Conservation (phyloP, 2,797 vertebrate genomes). For the Phrynocephalus guinanensis region DNA sequence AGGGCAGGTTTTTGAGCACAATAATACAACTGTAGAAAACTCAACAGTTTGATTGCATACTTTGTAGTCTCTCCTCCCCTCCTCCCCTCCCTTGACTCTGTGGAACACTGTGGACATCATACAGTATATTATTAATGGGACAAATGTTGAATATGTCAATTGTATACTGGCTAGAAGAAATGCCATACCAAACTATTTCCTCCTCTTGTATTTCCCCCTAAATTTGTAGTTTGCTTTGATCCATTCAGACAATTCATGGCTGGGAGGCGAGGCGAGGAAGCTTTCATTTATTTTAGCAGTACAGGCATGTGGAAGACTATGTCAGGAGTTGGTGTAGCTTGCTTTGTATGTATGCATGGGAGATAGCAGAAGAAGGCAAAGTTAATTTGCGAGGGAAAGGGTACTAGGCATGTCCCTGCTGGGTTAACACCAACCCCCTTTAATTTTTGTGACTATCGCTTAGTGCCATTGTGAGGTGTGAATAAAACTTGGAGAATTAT, state of each 20-base stretch:
- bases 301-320: constrained; percentile 5
- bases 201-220: constrained; percentile 18
- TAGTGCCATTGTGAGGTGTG: not conserved
- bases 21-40: not conserved
- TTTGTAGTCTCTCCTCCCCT: not conserved
- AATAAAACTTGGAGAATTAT: not conserved
- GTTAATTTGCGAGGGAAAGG: not conserved
- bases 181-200: not conserved
- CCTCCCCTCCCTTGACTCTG: not conserved
- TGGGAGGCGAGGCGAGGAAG: not conserved
- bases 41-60: not conserved
- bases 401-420: not conserved
- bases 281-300: not conserved
- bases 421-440: not conserved
- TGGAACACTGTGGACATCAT: not conserved
- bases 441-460: not conserved
- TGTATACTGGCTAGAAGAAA: constrained; percentile 38
- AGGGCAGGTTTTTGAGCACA: not conserved
- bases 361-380: not conserved
- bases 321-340: not conserved
- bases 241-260: constrained; percentile 47
- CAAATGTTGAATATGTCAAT: constrained; percentile 24
- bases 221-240: constrained; percentile 28
- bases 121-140: not conserved
- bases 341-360: not conserved